Conservation (phyloP, 2,797 vertebrate species). For the Jordanella pulchra region DNA sequence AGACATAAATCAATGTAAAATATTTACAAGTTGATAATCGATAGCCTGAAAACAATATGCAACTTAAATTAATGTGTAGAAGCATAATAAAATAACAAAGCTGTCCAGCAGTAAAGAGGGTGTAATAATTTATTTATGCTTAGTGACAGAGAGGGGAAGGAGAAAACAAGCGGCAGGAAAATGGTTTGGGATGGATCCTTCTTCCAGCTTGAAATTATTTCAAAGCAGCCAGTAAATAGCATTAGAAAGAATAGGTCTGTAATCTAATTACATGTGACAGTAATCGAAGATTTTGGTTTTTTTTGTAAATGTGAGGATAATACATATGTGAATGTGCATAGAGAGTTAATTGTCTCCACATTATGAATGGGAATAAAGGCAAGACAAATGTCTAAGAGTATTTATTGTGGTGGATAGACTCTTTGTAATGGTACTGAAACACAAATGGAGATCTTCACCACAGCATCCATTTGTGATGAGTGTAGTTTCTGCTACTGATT, state of each 20-base stretch:
- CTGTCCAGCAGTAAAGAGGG: conserved; percentile 41
- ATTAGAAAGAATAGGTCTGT: conserved; percentile 18
- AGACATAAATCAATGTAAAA: conserved; percentile 59
- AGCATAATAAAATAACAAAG: conserved; percentile 56
- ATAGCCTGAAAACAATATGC: conserved; percentile 42
- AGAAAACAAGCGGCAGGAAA: conserved; percentile 19
- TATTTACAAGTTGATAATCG: conserved; percentile 17
- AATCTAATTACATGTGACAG: conserved; percentile 18
- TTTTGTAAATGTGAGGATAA: conserved; percentile 17
- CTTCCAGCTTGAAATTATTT: conserved; percentile 16
- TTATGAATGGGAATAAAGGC: conserved; percentile 37
- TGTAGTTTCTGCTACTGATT: conserved; percentile 19
- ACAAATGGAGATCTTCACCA: conserved; percentile 10
- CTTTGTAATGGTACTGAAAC: conserved; percentile 37
- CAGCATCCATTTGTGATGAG: conserved; percentile 18
- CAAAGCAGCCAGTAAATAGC: not conserved
- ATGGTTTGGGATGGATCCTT: conserved; percentile 15
- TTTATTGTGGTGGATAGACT: conserved; percentile 43
- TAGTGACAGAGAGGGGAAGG: conserved; percentile 46
- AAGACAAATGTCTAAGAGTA: conserved; percentile 44
- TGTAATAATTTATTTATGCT: conserved; percentile 36
- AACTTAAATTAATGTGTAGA: conserved; percentile 50
- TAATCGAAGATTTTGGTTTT: conserved; percentile 36
- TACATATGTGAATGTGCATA: conserved; percentile 25
- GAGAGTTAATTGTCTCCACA: conserved; percentile 31